These are phyloP conservation scores for Pollenia amentaria DNA, from an alignment of 2,888 invertebrate species.

Conservation along the genomic window DNA sequence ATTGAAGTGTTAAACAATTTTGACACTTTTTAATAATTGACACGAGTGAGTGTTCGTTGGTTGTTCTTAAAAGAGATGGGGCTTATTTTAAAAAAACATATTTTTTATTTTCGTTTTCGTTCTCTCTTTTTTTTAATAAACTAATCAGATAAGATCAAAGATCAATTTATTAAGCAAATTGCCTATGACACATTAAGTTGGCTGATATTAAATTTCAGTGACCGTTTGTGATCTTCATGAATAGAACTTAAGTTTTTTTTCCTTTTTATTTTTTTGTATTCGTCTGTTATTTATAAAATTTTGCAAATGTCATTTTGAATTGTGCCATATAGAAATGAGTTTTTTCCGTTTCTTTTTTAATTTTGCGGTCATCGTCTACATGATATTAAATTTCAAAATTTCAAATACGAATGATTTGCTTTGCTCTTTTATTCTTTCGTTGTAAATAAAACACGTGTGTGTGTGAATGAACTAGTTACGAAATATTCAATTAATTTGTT, in stretches of 20 bases:
- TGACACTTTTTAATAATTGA: slow-evolving; percentile 75
- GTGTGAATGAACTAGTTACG: slow-evolving; percentile 34
- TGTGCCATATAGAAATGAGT: slow-evolving; percentile 44
- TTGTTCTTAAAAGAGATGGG: slow-evolving; percentile 21
- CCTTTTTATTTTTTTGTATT: not conserved
- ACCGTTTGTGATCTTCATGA: slow-evolving; percentile 41
- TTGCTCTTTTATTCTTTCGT: not conserved
- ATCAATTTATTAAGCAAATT: slow-evolving; percentile 70
- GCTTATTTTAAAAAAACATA: slow-evolving; percentile 22
- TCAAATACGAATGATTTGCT: slow-evolving; percentile 39
- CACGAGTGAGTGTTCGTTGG: slow-evolving; percentile 49
- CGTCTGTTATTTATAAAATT: slow-evolving; percentile 20
- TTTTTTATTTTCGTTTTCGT: slow-evolving; percentile 19
- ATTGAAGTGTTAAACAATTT: slow-evolving; percentile 74
- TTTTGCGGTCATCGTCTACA: slow-evolving; percentile 67
- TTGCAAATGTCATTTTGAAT: slow-evolving; percentile 69
- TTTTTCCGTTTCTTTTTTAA: not conserved
- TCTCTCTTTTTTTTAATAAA: slow-evolving; percentile 51
- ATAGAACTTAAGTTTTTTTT: slow-evolving; percentile 31
- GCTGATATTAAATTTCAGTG: slow-evolving; percentile 63
- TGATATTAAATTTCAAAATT: slow-evolving; percentile 53
- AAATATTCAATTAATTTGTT: slow-evolving; percentile 38
- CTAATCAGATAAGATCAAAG: slow-evolving; percentile 55
- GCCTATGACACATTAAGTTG: slow-evolving; percentile 71
- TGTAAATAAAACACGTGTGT: slow-evolving; percentile 53